A percentile compares a stretch with the other conserved stretches of the same genome.
phyloP scores from a whole-genome alignment of 2,797 vertebrate genomes.

The Simalia tracyae region DNA sequence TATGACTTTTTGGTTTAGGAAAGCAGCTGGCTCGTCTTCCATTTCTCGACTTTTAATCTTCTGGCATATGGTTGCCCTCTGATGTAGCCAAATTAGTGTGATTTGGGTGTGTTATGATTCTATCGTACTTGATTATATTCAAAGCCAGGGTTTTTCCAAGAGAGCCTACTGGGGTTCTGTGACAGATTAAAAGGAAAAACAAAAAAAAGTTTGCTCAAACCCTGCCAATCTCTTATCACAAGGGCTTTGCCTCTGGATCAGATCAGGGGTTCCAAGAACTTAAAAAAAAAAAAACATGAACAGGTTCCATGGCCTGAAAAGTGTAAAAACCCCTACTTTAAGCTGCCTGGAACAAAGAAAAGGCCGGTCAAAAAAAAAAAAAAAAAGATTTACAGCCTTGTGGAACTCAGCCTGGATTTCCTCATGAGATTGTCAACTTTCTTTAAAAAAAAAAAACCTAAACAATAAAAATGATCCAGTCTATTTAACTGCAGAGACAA shows the following conservation, averaged over 20 bases:
- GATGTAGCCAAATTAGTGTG: neutral
- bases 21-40: neutral
- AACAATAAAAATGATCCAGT: neutral
- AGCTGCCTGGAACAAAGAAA: too few relatives aligned
- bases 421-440: neutral
- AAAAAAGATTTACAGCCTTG: too few relatives aligned
- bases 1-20: neutral
- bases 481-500: neutral
- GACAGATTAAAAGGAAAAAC: too few relatives aligned
- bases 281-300: too few relatives aligned
- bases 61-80: neutral
- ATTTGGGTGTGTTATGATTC: neutral
- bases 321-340: too few relatives aligned
- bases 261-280: too few relatives aligned
- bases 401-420: neutral
- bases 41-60: neutral
- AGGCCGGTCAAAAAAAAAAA: too few relatives aligned
- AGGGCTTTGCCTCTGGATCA: too few relatives aligned
- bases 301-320: too few relatives aligned
- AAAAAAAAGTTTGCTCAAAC: too few relatives aligned
- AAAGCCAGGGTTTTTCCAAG: neutral
- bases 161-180: too few relatives aligned
- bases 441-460: neutral
- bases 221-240: too few relatives aligned
- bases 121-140: neutral